Evolutionary conservation across 1,140 invertebrate genomes (phyloP).

Genomic region (Vanessa atalanta): DNA sequence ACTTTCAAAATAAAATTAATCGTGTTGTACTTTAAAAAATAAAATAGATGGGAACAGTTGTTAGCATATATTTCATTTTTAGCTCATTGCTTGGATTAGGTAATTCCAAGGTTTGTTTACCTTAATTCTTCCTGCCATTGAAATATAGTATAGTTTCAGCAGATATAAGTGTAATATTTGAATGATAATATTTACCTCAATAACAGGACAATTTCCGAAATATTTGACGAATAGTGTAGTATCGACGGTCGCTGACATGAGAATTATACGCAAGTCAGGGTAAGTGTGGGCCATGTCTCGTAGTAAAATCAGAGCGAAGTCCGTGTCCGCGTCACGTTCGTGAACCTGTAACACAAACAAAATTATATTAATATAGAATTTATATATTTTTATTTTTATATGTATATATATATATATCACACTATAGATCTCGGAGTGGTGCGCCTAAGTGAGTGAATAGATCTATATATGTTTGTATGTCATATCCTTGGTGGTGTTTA

Average conservation of each 20-base stretch:
- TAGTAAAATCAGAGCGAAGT: slow-evolving; percentile 96
- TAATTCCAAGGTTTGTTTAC: too few species aligned
- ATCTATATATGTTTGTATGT: too few species aligned
- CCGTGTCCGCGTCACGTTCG: slow-evolving; percentile 97
- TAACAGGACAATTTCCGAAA: slow-evolving; percentile 93
- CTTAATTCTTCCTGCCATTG: too few species aligned
- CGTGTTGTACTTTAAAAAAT: too few species aligned
- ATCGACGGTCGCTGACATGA: slow-evolving; percentile 99
- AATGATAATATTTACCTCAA: slow-evolving; percentile 51
- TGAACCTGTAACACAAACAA: slow-evolving; percentile 84
- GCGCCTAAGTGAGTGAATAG: too few species aligned
- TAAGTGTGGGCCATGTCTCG: slow-evolving; percentile 95
- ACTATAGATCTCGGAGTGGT: not conserved
- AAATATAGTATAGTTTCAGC: too few species aligned
- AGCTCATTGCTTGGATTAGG: too few species aligned
- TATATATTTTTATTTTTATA: not conserved
- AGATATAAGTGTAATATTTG: too few species aligned
- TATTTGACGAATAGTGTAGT: slow-evolving; percentile 94
- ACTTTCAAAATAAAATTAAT: too few species aligned
- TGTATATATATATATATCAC: not conserved
- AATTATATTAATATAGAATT: not conserved
- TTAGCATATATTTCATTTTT: too few species aligned
- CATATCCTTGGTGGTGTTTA: too few species aligned
- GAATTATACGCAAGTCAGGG: slow-evolving; percentile 93
- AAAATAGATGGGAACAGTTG: too few species aligned